Conservation (phyloP, 2,888 invertebrate genomes). For the Allygus modestus region DNA sequence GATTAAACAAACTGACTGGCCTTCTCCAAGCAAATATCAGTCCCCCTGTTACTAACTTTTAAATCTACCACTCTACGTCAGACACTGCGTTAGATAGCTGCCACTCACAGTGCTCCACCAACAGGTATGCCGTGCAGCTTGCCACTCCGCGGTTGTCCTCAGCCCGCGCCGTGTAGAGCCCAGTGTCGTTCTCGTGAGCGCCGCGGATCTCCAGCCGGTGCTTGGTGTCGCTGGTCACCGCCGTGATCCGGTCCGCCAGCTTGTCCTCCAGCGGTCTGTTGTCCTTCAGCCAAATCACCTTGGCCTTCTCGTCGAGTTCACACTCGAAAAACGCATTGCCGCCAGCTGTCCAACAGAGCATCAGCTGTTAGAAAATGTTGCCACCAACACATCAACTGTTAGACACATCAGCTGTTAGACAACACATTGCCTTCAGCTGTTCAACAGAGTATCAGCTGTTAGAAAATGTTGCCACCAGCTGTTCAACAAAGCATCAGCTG, state of each 20-base stretch:
- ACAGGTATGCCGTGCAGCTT: slow-evolving; percentile 91
- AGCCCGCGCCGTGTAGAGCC: slow-evolving; percentile 93
- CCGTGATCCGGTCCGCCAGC: slow-evolving; percentile 66
- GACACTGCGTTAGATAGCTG: too few species aligned
- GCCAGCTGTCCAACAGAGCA: slow-evolving; percentile 80
- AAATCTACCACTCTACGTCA: too few species aligned
- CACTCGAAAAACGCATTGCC: slow-evolving; percentile 90
- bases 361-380: not conserved
- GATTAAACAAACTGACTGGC: too few species aligned
- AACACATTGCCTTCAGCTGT: too few species aligned
- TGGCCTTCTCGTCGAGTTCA: slow-evolving; percentile 80
- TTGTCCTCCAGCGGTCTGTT: slow-evolving; percentile 75
- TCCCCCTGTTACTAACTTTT: too few species aligned
- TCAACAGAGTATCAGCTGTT: too few species aligned
- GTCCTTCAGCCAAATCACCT: slow-evolving; percentile 91
- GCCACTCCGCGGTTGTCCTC: slow-evolving; percentile 84
- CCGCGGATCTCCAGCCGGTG: slow-evolving; percentile 87
- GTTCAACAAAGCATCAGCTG: too few species aligned
- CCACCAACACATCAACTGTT: too few species aligned
- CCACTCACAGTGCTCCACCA: slow-evolving; percentile 91
- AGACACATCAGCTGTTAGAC: too few species aligned
- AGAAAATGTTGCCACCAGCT: too few species aligned
- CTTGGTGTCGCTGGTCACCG: slow-evolving; percentile 74
- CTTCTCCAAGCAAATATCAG: too few species aligned
- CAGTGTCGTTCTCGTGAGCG: slow-evolving; percentile 87